Evolutionary conservation across 2,888 invertebrate genomes (phyloP).

Genomic region (Nephrocerus scutellatus): DNA sequence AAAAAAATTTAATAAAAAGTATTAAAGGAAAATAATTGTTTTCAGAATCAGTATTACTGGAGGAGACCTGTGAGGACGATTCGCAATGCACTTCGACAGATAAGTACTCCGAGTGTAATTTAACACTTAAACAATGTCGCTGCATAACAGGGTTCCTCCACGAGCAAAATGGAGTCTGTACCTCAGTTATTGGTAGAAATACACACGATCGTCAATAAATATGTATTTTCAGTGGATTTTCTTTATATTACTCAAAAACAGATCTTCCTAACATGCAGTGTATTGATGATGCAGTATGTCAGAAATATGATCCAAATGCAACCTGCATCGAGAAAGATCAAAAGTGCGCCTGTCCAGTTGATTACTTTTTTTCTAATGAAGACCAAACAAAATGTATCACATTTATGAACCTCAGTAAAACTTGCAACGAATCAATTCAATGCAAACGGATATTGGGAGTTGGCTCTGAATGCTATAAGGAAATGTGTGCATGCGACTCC

Average conservation of each 20-base stretch:
- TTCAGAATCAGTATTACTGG: conserved; percentile 28
- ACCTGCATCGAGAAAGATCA: conserved; percentile 14
- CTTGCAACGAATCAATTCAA: conserved; percentile 26
- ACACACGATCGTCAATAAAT: no score
- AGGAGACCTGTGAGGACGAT: conserved; percentile 31
- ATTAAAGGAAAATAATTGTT: conserved; percentile 5
- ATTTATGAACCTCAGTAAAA: conserved; percentile 19
- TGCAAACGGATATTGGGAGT: conserved; percentile 26
- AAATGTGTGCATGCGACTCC: conserved; percentile 26
- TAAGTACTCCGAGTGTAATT: conserved; percentile 32
- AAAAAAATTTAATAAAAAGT: no score
- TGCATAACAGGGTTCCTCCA: conserved; percentile 32
- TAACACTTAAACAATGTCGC: conserved; percentile 23
- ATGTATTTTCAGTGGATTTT: no score
- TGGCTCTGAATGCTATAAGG: conserved; percentile 25
- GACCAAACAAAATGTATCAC: conserved; percentile 22
- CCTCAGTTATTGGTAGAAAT: conserved; percentile 31
- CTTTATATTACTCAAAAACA: no score
- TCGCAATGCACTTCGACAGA: conserved; percentile 33
- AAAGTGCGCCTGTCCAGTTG: conserved; percentile 25
- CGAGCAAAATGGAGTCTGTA: conserved; percentile 28
- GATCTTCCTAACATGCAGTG: no score
- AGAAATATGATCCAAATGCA: conserved; percentile 19
- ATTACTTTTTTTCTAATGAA: conserved; percentile 19
- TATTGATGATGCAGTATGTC: conserved; percentile 28